These are phyloP conservation scores for Drosophila simulans DNA, from an alignment of 1,140 invertebrate species.

Conservation along the genomic window DNA sequence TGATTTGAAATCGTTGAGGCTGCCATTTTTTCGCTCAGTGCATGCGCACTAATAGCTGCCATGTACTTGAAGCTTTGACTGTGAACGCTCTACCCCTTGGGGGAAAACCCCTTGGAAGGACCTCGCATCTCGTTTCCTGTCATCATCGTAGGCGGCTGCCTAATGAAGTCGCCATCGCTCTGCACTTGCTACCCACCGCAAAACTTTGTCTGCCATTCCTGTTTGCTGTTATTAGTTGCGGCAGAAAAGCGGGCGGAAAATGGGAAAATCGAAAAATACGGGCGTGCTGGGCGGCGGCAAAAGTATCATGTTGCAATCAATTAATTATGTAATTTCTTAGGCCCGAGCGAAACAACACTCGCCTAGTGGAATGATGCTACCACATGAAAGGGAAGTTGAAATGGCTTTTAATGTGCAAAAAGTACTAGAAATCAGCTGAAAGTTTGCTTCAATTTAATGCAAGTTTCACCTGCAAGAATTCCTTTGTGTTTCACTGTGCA, in stretches of 20 bases:
- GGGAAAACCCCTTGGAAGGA: neutral
- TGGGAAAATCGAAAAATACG: neutral
- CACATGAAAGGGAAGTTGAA: neutral
- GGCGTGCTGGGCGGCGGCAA: neutral
- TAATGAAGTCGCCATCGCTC: constrained; percentile 58
- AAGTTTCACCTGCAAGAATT: neutral
- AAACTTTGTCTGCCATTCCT: constrained; percentile 45
- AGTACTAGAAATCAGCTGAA: no score
- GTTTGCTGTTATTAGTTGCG: constrained; percentile 23
- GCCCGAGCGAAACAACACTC: constrained; percentile 6
- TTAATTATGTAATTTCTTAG: constrained; percentile 69
- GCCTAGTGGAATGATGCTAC: constrained; percentile 19
- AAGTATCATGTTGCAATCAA: constrained; percentile 65
- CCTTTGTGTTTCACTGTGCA: neutral
- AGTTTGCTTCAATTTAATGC: neutral
- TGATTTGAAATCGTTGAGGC: no score
- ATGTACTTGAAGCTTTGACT: constrained; percentile 28
- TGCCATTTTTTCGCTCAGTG: neutral
- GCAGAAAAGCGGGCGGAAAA: neutral
- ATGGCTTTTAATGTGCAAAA: neutral
- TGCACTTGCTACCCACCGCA: neutral
- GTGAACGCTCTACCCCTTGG: constrained; percentile 14
- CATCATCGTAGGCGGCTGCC: constrained; percentile 8
- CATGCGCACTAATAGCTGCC: constrained; percentile 11
- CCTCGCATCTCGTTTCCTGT: constrained; percentile 3